These are phyloP conservation scores for Falco biarmicus DNA, from an alignment of 2,797 vertebrate species.

Conservation along the genomic window DNA sequence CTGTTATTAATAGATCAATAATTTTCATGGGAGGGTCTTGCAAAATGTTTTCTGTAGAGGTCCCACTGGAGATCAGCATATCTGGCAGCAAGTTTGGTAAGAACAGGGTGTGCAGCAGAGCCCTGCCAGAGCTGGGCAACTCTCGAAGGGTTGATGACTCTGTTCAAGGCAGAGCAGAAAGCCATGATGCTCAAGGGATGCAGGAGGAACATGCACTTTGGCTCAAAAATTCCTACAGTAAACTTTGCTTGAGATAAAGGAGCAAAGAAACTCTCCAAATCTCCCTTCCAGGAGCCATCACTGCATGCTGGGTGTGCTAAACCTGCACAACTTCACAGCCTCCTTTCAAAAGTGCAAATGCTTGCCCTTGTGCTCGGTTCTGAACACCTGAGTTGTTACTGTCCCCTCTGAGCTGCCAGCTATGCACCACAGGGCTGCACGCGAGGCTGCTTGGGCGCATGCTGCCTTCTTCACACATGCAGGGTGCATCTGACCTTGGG, in stretches of 20 bases:
- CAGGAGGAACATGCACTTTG: neutral
- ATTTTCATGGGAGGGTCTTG: neutral
- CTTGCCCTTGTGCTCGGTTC: neutral
- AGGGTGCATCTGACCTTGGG: neutral
- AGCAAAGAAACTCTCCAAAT: neutral
- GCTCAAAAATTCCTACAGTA: neutral
- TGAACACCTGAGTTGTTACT: neutral
- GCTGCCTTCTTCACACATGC: neutral
- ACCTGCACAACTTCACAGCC: neutral
- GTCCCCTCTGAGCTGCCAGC: neutral
- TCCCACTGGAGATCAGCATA: neutral
- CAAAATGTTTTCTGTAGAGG: neutral
- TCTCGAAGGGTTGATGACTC: neutral
- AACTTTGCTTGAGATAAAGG: neutral
- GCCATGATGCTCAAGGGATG: neutral
- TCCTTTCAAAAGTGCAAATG: neutral
- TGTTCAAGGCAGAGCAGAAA: neutral
- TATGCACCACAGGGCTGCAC: neutral
- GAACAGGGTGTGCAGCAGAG: neutral
- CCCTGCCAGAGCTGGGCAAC: neutral
- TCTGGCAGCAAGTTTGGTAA: neutral
- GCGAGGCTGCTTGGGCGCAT: fast-evolving
- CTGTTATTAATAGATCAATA: neutral
- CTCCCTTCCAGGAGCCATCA: neutral
- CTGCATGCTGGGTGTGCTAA: neutral